These are phyloP conservation scores for Euschistus heros DNA, from an alignment of 1,140 invertebrate species.

Conservation along the genomic window DNA sequence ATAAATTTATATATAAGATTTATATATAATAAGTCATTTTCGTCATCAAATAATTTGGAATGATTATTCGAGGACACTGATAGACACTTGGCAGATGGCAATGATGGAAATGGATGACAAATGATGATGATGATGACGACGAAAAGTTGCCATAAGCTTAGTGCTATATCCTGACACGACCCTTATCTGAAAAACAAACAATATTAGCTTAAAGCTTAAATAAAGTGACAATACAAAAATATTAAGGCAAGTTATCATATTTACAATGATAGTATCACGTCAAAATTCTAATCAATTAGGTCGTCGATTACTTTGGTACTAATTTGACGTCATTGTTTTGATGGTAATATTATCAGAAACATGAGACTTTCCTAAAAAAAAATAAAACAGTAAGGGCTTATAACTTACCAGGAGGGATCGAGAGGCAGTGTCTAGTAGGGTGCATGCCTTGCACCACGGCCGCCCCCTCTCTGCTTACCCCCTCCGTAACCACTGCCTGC, in stretches of 20 bases:
- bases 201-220: not conserved
- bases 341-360: not conserved
- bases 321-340: not conserved
- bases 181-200: slow-evolving; percentile 3
- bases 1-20: slow-evolving; percentile 11
- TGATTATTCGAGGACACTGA: not conserved
- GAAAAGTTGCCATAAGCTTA: not conserved
- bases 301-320: not conserved
- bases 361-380: slow-evolving; percentile 9
- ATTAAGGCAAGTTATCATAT: not conserved
- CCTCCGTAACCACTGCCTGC: slow-evolving; percentile 35
- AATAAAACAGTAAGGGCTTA: not conserved
- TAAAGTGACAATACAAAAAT: not conserved
- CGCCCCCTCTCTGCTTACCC: slow-evolving; percentile 36
- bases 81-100: slow-evolving; percentile 1
- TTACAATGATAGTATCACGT: slow-evolving; percentile 4
- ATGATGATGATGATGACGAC: not conserved
- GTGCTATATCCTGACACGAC: not conserved
- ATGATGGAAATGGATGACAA: not conserved
- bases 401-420: slow-evolving; percentile 8
- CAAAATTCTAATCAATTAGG: slow-evolving; percentile 1
- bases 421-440: slow-evolving; percentile 32
- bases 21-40: not conserved
- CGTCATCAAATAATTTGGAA: slow-evolving; percentile 5
- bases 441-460: slow-evolving; percentile 37